These are phyloP conservation scores for Oreocharis arfaki DNA, from an alignment of 2,113 vertebrate genomes.

Conservation along the genomic window DNA sequence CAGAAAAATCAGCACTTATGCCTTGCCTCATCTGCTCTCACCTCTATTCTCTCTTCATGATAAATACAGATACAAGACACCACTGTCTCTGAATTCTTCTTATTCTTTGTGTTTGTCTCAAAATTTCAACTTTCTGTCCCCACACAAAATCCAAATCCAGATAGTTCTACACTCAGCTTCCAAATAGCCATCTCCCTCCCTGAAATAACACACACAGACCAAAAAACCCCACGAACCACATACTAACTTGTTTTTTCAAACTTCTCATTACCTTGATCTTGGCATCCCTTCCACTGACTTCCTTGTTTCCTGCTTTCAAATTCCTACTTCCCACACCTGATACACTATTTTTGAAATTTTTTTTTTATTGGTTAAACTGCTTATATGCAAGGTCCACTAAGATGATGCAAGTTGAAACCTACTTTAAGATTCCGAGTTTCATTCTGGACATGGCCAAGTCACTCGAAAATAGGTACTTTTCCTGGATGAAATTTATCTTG, in stretches of 20 bases:
- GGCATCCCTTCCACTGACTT: neutral
- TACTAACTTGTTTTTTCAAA: neutral
- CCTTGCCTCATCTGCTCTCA: neutral
- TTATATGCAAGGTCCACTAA: neutral
- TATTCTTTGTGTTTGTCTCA: neutral
- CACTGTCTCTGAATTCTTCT: neutral
- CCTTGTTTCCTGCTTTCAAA: neutral
- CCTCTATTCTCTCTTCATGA: neutral
- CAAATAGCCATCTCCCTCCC: neutral
- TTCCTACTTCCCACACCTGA: neutral
- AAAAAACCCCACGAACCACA: neutral
- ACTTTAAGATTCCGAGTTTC: neutral
- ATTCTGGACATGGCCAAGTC: neutral
- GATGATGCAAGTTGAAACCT: neutral
- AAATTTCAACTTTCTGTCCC: neutral
- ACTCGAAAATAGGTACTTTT: neutral
- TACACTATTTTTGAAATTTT: neutral
- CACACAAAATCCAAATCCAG: neutral
- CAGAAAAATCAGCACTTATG: neutral
- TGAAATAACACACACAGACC: neutral
- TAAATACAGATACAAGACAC: neutral
- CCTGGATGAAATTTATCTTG: neutral
- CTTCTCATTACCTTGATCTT: neutral
- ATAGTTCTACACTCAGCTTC: neutral
- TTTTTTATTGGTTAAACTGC: neutral